Evolutionary conservation across 2,113 vertebrate species (phyloP).

Genomic region (Heliornis fulica): DNA sequence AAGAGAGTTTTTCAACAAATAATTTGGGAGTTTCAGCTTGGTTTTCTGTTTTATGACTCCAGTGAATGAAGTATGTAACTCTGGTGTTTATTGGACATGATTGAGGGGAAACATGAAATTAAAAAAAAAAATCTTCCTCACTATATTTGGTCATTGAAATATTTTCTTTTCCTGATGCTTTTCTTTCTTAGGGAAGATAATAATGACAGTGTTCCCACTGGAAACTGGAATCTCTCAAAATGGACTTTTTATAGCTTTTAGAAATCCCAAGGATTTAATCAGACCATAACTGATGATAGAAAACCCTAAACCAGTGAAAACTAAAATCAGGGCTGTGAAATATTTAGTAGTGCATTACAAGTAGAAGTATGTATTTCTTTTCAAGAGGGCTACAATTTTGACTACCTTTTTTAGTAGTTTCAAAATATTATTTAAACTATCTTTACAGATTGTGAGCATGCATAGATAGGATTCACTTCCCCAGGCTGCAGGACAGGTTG

Average conservation of each 20-base stretch:
- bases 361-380: not conserved
- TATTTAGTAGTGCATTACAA: not conserved
- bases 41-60: not conserved
- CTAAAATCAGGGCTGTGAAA: not conserved
- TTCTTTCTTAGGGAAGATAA: not conserved
- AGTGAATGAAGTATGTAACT: not conserved
- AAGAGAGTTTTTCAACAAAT: not conserved
- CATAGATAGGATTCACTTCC: not conserved
- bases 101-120: not conserved
- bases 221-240: not conserved
- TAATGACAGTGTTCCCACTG: not conserved
- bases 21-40: not conserved
- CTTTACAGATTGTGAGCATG: not conserved
- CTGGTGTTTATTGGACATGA: not conserved
- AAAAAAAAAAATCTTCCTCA: not conserved
- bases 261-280: not conserved
- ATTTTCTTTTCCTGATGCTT: not conserved
- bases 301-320: not conserved
- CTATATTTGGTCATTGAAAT: not conserved
- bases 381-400: not conserved
- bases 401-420: not conserved
- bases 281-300: not conserved
- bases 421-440: not conserved
- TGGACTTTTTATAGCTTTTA: not conserved
- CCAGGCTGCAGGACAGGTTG: not conserved